These are phyloP conservation scores for Amia ocellicauda DNA, from an alignment of 2,113 vertebrate genomes.

Conservation along the genomic window DNA sequence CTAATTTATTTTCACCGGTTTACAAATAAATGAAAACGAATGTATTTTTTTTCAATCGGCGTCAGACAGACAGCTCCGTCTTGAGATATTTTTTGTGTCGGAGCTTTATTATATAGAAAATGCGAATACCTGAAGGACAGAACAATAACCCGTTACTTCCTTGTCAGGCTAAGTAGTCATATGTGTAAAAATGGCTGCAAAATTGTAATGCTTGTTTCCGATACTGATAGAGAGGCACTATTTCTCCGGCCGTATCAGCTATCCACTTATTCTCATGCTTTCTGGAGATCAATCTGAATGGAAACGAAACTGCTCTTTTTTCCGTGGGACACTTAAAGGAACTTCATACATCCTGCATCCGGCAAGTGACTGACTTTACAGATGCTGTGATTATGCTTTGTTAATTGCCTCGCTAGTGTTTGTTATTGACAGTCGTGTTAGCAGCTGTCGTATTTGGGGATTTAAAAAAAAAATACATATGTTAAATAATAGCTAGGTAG, in stretches of 20 bases:
- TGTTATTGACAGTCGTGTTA: neutral
- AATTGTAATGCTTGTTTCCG: slow-evolving; percentile 17
- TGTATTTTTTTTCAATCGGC: too few species aligned
- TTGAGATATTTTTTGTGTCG: too few species aligned
- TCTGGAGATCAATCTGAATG: slow-evolving; percentile 1
- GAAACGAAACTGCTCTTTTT: neutral
- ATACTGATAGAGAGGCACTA: neutral
- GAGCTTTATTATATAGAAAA: too few species aligned
- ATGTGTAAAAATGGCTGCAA: slow-evolving; percentile 65
- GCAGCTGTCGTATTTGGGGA: neutral
- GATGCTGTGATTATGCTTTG: neutral
- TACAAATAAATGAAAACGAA: too few species aligned
- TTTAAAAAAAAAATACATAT: too few species aligned
- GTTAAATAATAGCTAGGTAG: too few species aligned
- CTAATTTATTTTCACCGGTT: neutral
- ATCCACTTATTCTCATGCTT: slow-evolving; percentile 1
- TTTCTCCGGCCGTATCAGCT: slow-evolving; percentile 1
- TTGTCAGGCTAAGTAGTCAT: slow-evolving; percentile 35
- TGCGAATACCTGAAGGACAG: too few species aligned
- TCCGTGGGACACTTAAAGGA: neutral
- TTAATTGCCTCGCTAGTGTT: neutral
- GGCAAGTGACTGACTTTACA: slow-evolving; percentile 5
- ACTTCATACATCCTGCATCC: neutral
- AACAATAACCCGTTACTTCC: neutral
- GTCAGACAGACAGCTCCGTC: neutral